Conservation (phyloP, 35 echinoderm and acorn worm species). For the Diadema setosum region DNA sequence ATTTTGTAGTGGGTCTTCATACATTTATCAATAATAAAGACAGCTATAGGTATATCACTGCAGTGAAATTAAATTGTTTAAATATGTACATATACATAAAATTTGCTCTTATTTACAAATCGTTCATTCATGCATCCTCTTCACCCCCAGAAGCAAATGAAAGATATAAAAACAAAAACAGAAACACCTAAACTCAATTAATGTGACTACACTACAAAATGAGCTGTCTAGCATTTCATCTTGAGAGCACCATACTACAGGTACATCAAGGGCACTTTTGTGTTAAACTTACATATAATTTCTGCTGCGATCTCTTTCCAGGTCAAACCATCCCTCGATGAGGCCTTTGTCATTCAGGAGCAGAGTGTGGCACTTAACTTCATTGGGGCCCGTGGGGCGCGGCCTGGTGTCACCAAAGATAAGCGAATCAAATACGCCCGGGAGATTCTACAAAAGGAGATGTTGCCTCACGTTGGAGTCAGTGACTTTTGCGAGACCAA, state of each 20-base stretch:
- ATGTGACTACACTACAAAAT: neutral
- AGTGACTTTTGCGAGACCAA: conserved; percentile 99
- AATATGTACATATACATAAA: too few species aligned
- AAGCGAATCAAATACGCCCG: conserved; percentile 93
- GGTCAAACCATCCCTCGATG: conserved; percentile 98
- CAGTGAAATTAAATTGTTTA: too few species aligned
- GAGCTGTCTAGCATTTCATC: too few species aligned
- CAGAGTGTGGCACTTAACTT: conserved; percentile 98
- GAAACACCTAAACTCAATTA: neutral
- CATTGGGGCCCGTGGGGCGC: conserved; percentile 90
- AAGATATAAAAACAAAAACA: too few species aligned
- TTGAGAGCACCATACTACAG: neutral
- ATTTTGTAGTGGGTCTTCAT: too few species aligned
- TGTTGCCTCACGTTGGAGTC: conserved; percentile 93
- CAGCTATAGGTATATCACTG: too few species aligned
- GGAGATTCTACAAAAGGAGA: conserved; percentile 98
- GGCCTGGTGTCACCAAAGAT: conserved; percentile 99
- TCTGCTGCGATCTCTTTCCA: too few species aligned
- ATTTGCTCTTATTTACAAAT: too few species aligned
- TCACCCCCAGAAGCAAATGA: too few species aligned
- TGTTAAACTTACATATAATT: neutral
- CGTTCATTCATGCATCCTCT: too few species aligned
- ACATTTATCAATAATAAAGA: too few species aligned
- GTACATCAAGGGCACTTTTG: neutral
- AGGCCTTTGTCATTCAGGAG: conserved; percentile 98